A percentile compares a stretch with the other conserved stretches of the same genome.
These are phyloP conservation scores for Fragum sueziense DNA, from an alignment of 2,888 invertebrate species.

Conservation along the genomic window DNA sequence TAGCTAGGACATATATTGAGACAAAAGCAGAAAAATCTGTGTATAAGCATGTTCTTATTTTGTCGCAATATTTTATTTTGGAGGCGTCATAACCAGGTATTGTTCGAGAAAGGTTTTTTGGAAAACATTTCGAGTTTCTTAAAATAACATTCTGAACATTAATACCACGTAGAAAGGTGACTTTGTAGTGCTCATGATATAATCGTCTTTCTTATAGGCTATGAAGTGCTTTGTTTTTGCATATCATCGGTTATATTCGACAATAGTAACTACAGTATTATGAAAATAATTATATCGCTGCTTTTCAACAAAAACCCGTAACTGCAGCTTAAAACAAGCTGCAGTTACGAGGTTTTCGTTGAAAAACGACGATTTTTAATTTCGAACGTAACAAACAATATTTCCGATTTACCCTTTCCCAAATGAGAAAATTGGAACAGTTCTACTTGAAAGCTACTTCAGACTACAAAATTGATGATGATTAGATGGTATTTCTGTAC, in stretches of 20 bases:
- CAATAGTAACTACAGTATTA: background rate
- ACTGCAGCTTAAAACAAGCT: too few species aligned
- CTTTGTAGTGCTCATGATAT: background rate
- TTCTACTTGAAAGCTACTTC: background rate
- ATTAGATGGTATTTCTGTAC: background rate
- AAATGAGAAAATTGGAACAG: background rate
- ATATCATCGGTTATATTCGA: background rate
- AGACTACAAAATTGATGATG: background rate
- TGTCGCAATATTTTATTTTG: background rate
- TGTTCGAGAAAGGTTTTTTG: background rate
- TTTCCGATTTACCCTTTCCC: background rate
- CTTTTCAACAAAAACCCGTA: too few species aligned
- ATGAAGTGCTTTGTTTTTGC: background rate
- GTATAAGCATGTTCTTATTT: background rate
- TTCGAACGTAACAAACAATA: background rate
- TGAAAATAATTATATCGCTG: background rate
- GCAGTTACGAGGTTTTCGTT: too few species aligned
- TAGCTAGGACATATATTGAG: background rate
- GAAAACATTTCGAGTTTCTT: background rate
- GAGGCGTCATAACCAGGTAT: background rate
- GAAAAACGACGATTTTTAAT: too few species aligned
- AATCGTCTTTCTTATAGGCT: background rate
- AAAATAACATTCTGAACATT: background rate
- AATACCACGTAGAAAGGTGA: background rate
- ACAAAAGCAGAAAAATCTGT: background rate